Conservation (phyloP, 2,797 vertebrate species). For the Acipenser transmontanus region DNA sequence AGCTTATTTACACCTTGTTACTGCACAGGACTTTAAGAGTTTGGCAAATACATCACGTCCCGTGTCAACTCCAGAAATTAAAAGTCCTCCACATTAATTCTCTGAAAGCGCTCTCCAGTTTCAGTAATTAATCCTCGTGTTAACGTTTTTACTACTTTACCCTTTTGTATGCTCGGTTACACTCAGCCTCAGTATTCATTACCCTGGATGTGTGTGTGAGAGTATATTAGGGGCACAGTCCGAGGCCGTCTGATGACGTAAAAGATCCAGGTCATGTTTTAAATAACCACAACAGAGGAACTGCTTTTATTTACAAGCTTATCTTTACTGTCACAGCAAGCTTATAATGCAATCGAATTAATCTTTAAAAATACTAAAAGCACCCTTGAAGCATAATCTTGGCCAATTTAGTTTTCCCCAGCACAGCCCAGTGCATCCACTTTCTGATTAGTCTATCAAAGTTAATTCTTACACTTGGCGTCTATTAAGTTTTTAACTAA, state of each 20-base stretch:
- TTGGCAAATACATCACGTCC: constrained; percentile 11
- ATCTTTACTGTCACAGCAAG: neutral
- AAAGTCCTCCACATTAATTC: constrained; percentile 30
- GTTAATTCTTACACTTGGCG: neutral
- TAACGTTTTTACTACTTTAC: constrained; percentile 50
- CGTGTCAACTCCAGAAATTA: constrained; percentile 34
- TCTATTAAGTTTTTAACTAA: neutral
- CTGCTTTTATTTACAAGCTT: no score
- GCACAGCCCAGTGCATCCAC: neutral
- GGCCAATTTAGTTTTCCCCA: neutral
- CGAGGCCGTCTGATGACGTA: neutral
- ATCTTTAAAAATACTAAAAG: neutral
- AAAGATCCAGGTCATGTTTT: neutral
- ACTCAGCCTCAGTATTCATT: constrained; percentile 32
- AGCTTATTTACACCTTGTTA: constrained; percentile 31
- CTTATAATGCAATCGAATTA: no score
- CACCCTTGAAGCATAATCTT: neutral
- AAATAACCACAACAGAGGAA: neutral
- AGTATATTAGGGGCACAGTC: constrained; percentile 21
- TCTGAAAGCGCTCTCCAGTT: constrained; percentile 34
- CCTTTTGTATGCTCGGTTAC: constrained; percentile 42
- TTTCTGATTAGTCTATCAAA: neutral
- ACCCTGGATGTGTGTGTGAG: constrained; percentile 30
- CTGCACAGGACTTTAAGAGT: constrained; percentile 15
- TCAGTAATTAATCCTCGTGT: constrained; percentile 49